Percentiles rank a stretch among this genome's conserved stretches.
Evolutionary conservation across 2,888 invertebrate species (phyloP).

Genomic region (Platycheirus rosarum): DNA sequence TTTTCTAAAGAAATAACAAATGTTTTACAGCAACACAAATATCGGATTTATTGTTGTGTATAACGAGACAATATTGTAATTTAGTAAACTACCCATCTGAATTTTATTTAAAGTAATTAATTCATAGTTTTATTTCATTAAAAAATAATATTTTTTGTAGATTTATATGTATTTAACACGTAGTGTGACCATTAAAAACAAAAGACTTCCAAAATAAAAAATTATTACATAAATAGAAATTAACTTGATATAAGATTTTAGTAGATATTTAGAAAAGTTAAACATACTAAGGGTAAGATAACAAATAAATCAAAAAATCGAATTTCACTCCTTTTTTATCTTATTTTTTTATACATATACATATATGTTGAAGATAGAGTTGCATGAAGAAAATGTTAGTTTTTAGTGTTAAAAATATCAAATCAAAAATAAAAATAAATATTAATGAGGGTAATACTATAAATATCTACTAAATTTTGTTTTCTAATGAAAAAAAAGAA

Average conservation of each 20-base stretch:
- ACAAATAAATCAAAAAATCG: not conserved
- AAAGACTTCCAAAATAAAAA: constrained; percentile 65
- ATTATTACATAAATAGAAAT: constrained; percentile 26
- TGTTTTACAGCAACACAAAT: no score
- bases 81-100: constrained; percentile 27
- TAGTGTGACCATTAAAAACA: constrained; percentile 70
- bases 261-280: not conserved
- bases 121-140: not conserved
- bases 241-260: not conserved
- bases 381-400: constrained; percentile 46
- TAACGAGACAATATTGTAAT: not conserved
- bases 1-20: no score
- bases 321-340: not conserved
- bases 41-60: constrained; percentile 4
- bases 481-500: constrained; percentile 18
- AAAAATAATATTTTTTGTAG: constrained; percentile 8
- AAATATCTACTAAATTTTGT: constrained; percentile 64
- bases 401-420: constrained; percentile 36
- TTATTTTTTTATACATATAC: constrained; percentile 3
- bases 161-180: constrained; percentile 41
- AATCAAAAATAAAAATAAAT: constrained; percentile 22
- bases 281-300: not conserved
- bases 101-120: constrained; percentile 8
- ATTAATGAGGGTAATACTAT: constrained; percentile 61
- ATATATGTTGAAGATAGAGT: constrained; percentile 22